These are phyloP conservation scores for Ctenopoma kingsleyae DNA, from an alignment of 2,797 vertebrate genomes.

Conservation along the genomic window DNA sequence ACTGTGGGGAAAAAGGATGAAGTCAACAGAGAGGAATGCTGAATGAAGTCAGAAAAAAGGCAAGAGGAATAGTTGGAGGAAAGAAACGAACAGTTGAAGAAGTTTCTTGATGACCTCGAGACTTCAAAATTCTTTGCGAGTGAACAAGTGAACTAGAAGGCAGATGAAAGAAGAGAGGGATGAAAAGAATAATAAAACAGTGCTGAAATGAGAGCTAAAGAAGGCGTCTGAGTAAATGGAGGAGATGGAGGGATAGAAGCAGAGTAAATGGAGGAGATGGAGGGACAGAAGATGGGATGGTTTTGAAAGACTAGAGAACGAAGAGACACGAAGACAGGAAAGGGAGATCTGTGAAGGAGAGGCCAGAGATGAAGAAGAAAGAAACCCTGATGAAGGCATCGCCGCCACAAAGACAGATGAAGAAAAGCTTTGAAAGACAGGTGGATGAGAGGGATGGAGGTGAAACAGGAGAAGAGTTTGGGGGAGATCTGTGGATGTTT, in stretches of 20 bases:
- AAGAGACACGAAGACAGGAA: slow-evolving; percentile 25
- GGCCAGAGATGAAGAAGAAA: slow-evolving; percentile 50
- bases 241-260: slow-evolving; percentile 45
- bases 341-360: slow-evolving; percentile 53
- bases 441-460: slow-evolving; percentile 28
- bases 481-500: slow-evolving; percentile 29
- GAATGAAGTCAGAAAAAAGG: slow-evolving; percentile 34
- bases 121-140: slow-evolving; percentile 59
- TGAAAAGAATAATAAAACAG: slow-evolving; percentile 73
- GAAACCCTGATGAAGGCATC: slow-evolving; percentile 54
- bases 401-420: slow-evolving; percentile 34
- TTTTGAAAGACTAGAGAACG: slow-evolving; percentile 42
- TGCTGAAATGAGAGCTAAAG: slow-evolving; percentile 52
- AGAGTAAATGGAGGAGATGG: slow-evolving; percentile 48
- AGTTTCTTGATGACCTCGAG: slow-evolving; percentile 68
- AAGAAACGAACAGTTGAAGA: slow-evolving; percentile 41
- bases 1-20: slow-evolving; percentile 33
- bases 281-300: slow-evolving; percentile 30
- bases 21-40: slow-evolving; percentile 36
- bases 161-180: slow-evolving; percentile 73
- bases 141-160: slow-evolving; percentile 60
- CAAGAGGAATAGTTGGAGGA: slow-evolving; percentile 17
- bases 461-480: slow-evolving; percentile 28
- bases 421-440: slow-evolving; percentile 47
- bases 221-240: slow-evolving; percentile 49